Evolutionary conservation across 1,140 invertebrate genomes (phyloP).

Genomic region (Diorhabda elongata): DNA sequence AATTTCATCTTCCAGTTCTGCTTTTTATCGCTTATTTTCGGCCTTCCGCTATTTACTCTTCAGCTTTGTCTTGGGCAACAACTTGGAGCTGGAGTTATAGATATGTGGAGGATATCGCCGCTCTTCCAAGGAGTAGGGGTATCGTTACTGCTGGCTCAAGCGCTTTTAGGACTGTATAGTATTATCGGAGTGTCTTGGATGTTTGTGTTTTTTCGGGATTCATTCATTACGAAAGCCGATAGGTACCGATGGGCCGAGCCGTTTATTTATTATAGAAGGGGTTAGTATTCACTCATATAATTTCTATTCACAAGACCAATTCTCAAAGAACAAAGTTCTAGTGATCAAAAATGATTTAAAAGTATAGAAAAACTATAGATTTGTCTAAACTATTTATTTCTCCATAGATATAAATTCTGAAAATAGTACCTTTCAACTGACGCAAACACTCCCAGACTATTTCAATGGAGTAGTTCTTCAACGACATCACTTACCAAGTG

Average conservation of each 20-base stretch:
- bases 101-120: constrained; percentile 91
- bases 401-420: constrained; percentile 37
- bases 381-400: neutral
- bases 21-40: constrained; percentile 75
- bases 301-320: neutral
- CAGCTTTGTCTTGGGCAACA: constrained; percentile 82
- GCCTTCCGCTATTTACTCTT: constrained; percentile 80
- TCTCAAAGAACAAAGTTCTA: neutral
- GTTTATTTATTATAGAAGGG: constrained; percentile 61
- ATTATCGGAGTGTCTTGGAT: constrained; percentile 85
- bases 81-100: constrained; percentile 75
- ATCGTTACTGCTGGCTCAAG: constrained; percentile 72
- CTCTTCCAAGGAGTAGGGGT: constrained; percentile 82
- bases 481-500: constrained; percentile 59
- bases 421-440: constrained; percentile 57
- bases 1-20: constrained; percentile 88
- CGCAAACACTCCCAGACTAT: constrained; percentile 77
- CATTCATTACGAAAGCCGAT: constrained; percentile 78
- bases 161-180: constrained; percentile 79
- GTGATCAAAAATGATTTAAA: no score
- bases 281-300: constrained; percentile 44
- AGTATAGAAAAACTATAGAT: neutral
- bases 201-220: constrained; percentile 83
- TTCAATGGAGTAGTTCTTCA: constrained; percentile 78
- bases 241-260: constrained; percentile 78